Evolutionary conservation across 1,140 invertebrate genomes (phyloP).

Genomic region (Zaprionus ghesquierei): DNA sequence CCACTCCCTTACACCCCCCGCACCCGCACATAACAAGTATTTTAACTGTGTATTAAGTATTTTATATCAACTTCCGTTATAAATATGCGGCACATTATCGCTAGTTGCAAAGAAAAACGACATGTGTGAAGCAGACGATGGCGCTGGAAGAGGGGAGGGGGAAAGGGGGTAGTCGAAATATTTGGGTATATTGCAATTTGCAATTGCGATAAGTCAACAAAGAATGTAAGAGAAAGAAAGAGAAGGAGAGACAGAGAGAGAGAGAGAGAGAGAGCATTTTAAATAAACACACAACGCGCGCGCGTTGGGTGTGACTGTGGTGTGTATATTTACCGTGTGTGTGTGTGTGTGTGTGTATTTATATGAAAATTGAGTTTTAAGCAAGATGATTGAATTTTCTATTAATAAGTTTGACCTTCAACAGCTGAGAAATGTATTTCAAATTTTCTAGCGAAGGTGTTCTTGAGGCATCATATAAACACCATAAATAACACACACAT

Average conservation of each 20-base stretch:
- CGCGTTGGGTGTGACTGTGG: constrained; percentile 11
- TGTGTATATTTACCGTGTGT: too few relatives aligned
- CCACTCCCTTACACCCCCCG: constrained; percentile 1
- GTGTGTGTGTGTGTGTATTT: constrained; percentile 34
- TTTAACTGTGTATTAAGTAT: constrained; percentile 13
- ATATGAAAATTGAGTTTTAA: constrained; percentile 70
- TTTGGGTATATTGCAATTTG: constrained; percentile 28
- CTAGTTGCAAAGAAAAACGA: constrained; percentile 17
- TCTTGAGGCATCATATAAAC: constrained; percentile 42
- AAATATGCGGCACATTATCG: constrained; percentile 27
- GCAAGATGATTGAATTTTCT: constrained; percentile 78
- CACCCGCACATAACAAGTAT: constrained; percentile 33
- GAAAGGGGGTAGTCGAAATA: not conserved
- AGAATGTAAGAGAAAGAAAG: constrained; percentile 30
- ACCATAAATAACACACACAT: constrained; percentile 39
- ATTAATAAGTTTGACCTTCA: constrained; percentile 79
- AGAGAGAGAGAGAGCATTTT: constrained; percentile 18
- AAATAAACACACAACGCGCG: constrained; percentile 54
- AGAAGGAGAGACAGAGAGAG: not conserved
- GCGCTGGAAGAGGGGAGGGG: not conserved
- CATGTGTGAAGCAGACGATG: not conserved
- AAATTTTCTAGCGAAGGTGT: constrained; percentile 46
- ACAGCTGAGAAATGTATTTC: constrained; percentile 41
- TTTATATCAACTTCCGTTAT: constrained; percentile 58
- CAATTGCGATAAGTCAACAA: constrained; percentile 25